A percentile compares a stretch with the other conserved stretches of the same genome.
Evolutionary conservation across 2,113 vertebrate genomes (phyloP).

Genomic region (Lycocorax pyrrhopterus): DNA sequence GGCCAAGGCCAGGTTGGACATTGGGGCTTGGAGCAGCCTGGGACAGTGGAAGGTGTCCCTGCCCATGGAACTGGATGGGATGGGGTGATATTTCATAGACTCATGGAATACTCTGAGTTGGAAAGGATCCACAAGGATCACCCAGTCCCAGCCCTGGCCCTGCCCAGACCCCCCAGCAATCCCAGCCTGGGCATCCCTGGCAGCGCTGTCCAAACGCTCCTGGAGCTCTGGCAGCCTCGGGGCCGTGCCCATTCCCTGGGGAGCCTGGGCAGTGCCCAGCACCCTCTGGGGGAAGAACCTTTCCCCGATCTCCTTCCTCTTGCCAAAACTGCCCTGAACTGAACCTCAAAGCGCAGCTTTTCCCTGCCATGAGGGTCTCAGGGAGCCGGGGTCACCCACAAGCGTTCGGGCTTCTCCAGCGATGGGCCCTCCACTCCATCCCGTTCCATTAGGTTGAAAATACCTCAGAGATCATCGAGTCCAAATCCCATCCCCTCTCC

Average conservation of each 20-base stretch:
- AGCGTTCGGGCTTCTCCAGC: background rate
- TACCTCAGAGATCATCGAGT: background rate
- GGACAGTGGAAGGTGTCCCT: background rate
- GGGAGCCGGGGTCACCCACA: background rate
- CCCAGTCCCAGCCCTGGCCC: accelerated
- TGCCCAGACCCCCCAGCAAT: background rate
- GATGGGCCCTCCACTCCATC: background rate
- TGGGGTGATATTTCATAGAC: background rate
- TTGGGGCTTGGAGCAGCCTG: background rate
- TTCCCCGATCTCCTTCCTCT: background rate
- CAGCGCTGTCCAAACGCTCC: background rate
- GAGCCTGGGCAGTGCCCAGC: background rate
- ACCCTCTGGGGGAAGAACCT: background rate
- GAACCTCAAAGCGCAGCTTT: background rate
- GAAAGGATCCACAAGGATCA: accelerated
- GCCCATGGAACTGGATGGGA: background rate
- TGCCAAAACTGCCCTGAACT: background rate
- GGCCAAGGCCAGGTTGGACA: background rate
- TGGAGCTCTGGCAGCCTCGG: background rate
- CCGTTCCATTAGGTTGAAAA: accelerated
- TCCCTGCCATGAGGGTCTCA: background rate
- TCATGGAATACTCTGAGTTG: background rate
- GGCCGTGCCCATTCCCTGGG: background rate
- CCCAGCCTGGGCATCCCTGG: background rate
- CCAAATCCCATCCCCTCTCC: background rate